These are phyloP conservation scores for Barbus barbus DNA, from an alignment of 2,113 vertebrate species.

Conservation along the genomic window DNA sequence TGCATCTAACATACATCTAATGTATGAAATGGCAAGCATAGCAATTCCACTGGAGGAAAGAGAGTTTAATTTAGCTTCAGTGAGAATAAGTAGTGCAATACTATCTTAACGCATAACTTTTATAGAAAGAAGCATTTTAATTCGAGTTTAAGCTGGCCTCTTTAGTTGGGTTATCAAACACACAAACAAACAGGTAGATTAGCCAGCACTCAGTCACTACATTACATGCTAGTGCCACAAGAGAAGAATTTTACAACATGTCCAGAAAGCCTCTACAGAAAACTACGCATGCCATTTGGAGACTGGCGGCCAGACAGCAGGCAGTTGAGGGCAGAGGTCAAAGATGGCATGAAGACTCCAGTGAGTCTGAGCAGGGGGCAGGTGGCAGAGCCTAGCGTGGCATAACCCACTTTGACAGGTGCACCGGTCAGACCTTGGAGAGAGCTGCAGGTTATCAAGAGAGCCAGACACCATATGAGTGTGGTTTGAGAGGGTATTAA, in stretches of 20 bases:
- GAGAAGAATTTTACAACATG: conserved; percentile 12
- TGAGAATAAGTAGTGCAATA: neutral
- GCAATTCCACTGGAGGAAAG: neutral
- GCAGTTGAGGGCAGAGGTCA: conserved; percentile 27
- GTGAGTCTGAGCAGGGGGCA: conserved; percentile 43
- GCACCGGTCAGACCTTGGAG: conserved; percentile 39
- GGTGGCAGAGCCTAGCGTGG: conserved; percentile 43
- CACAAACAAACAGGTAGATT: conserved; percentile 27
- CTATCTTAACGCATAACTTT: neutral
- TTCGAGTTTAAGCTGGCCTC: neutral
- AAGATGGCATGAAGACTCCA: conserved; percentile 47
- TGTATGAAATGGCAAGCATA: too few species aligned
- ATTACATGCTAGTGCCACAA: conserved; percentile 8
- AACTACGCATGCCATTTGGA: conserved; percentile 12
- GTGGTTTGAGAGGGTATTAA: conserved; percentile 27
- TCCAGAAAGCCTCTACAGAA: conserved; percentile 25
- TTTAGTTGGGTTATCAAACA: conserved; percentile 21
- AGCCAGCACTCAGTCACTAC: neutral
- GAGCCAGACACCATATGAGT: conserved; percentile 6
- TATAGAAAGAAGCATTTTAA: too few species aligned
- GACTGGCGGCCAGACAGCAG: conserved; percentile 30
- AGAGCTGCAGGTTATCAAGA: conserved; percentile 31
- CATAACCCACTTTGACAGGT: conserved; percentile 53
- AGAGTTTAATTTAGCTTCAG: neutral
- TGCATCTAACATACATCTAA: too few species aligned